Evolutionary conservation across 1,140 invertebrate genomes (phyloP), one percentile per base, ranked within the genome.

Genomic region (Drosophila biarmipes): DNA sequence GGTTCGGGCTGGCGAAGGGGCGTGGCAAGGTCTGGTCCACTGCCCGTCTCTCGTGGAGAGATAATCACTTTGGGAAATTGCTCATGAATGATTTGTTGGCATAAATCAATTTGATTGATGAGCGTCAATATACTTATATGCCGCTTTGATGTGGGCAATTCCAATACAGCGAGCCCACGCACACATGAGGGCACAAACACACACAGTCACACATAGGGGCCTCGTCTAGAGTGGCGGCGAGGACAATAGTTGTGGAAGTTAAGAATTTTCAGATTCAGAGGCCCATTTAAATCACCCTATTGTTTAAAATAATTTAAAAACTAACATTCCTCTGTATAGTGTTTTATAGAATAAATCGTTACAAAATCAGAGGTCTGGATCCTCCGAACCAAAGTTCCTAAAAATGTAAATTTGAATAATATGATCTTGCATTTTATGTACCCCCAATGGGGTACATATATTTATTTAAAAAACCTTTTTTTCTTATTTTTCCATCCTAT

Each of bases 31-130:
- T 42, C 6, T 11, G 34, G 49, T 57, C 56, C 49, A 40, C 53
- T 63, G 49, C 52, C 54, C 57, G 51, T 78, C 45, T 62, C 77
- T 82, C 71, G 62, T 75, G 75, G 75, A 87, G 82, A 87, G 87
- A 87, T 87, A 90, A 90, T 90, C 87, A 90, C 87, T 90, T 90
- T 90, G 87, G 81, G 86, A 86, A 90, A 89, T 89, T 89, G 84
- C 84, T 89, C 84, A 90, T 82, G 87, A 90, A 90, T 90, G 87
- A 90, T 90, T 90, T 90, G 87, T 80, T 90, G 81, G 74, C 76
- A 90, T 90, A 90, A 87, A 90, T 90, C 87, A 87, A 87, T 90
- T 90, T 90, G 87, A 90, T 90, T 90, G 87, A 90, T 87, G 79
- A 78, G 78, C 68, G 79, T 82, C 87, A 90, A 82, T 80, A 82